A percentile compares a stretch with the other conserved stretches of the same genome.
Evolutionary conservation across 2,113 vertebrate genomes (phyloP).

Genomic region (Hippocampus guttulatus): DNA sequence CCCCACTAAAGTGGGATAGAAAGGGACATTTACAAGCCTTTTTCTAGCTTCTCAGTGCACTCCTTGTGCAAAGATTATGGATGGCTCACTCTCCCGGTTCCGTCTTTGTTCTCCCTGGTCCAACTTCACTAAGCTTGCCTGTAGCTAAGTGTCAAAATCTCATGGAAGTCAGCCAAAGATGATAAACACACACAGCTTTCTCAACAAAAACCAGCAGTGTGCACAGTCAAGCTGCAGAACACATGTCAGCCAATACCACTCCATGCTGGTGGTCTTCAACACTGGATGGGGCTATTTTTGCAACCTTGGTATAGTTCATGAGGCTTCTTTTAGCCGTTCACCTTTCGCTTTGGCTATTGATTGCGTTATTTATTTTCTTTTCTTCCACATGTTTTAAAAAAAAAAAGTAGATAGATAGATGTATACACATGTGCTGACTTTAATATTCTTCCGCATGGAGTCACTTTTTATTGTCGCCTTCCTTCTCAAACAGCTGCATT

Average conservation of each 20-base stretch:
- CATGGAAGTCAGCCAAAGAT: conserved; percentile 58
- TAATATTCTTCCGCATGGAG: background rate
- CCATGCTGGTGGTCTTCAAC: conserved; percentile 51
- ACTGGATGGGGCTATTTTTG: conserved; percentile 40
- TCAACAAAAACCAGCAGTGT: conserved; percentile 56
- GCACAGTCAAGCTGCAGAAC: conserved; percentile 66
- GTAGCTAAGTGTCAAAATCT: conserved; percentile 56
- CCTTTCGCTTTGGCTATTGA: conserved; percentile 16
- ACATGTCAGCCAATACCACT: conserved; percentile 59
- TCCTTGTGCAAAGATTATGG: conserved; percentile 13
- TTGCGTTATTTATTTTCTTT: too few relatives aligned
- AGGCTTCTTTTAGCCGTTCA: conserved; percentile 31
- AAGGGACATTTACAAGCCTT: conserved; percentile 22
- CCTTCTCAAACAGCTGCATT: background rate
- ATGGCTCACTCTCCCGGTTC: conserved; percentile 9
- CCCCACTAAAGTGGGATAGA: conserved; percentile 7
- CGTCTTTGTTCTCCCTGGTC: conserved; percentile 19
- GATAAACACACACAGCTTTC: conserved; percentile 61
- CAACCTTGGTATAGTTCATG: conserved; percentile 44
- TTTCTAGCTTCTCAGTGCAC: conserved; percentile 4
- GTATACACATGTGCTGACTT: background rate
- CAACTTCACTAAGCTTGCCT: conserved; percentile 39
- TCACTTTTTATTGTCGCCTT: background rate
- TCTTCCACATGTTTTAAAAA: too few relatives aligned
- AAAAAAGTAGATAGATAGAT: too few relatives aligned